Evolutionary conservation across 1,140 invertebrate genomes (phyloP), one percentile per base, ranked within the genome.

Genomic region (Trachymyrmex septentrionalis): DNA sequence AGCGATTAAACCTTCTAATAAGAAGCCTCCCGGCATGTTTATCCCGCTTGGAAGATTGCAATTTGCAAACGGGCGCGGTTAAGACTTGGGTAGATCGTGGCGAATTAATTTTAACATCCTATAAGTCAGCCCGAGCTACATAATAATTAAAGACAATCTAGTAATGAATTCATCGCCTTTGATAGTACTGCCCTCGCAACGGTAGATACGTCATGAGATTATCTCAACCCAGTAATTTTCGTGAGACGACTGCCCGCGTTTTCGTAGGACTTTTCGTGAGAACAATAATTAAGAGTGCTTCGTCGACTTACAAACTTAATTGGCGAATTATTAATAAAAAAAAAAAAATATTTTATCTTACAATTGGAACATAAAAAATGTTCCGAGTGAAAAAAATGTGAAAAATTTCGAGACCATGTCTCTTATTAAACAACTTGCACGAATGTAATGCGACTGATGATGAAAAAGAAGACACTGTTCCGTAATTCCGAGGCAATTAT

Each of bases 21-120:
- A 87, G 88, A 64, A 87, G 88, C 48, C 75, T 81, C 69, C 75
- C 59, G 85, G 87, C 86, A 86, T 90, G 88, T 90, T 90, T 90
- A 86, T 86, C 67, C 66, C 72, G 73, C 59, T 75, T 55, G 75
- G 88, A 90, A 87, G 88, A 90, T 87, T 90, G 88, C 86, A 90
- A 90, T 90, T 90, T 90, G 85, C 78, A 71, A 90, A 71, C 75
- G 85, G 69, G 88, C 61, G 75, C 66, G 86, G 88, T 78, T 90
- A 75, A 63, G 64, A 84, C 85, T 86, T 87, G 85, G 85, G 88
- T 86, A 77, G 88, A 87, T 77, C 88, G 59, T 7, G 34, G 78
- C 48, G 88, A 87, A 90, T 90, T 90, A 85, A 89, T 89, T 90
- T 75, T 86, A 69, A 48, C 50, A 64, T 53, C 27, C 85, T 38